Evolutionary conservation across 1,140 invertebrate genomes (phyloP), one percentile per base, ranked within the genome.

Genomic region (Lucilia cuprina): DNA sequence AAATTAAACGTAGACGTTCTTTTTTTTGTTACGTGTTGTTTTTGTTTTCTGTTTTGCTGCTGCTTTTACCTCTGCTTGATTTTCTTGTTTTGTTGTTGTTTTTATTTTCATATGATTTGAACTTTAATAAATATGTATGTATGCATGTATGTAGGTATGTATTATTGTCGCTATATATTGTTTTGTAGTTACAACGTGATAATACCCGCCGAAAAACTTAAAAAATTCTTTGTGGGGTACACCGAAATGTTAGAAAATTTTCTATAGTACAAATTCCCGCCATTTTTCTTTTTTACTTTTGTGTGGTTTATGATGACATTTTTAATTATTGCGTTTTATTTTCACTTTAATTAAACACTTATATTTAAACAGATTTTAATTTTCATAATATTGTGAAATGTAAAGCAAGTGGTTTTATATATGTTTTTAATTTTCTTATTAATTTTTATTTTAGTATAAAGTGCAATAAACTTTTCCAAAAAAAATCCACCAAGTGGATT

Each of bases 21-120:
- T 35, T 30, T n/a, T 30, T 49, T 80, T 80, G 77, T 80, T 80
- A 80, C 77, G 77, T 80, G 77, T 80, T 47, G 77, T 47, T 80
- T 80, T 47, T 80, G 41, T 80, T 49, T 80, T 47, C 47, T 21
- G 8, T 25, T 8, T 49, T 49, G 2, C 41, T 19, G n/a, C 77
- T 80, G n/a, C 65, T 49, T 12, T 9, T 17, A 35, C 19, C 75
- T 14, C 75, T 80, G 77, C 77, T 80, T 80, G 4, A 30, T 80
- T 49, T 80, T 80, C 77, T 82, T 19, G 60, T 70, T 70, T 70
- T 70, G 13, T 60, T 60, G 14, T 60, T 60, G n/a, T 21, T 7
- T 7, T 70, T 70, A n/a, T 25, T 70, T 70, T 70, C 65, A 70
- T 70, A 70, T 70, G n/a, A 21, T 70, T 70, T 70, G 65, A n/a